Evolutionary conservation across 2,113 vertebrate genomes (phyloP), one percentile per base, ranked within the genome.

Genomic region (Prochilodus magdalenae): DNA sequence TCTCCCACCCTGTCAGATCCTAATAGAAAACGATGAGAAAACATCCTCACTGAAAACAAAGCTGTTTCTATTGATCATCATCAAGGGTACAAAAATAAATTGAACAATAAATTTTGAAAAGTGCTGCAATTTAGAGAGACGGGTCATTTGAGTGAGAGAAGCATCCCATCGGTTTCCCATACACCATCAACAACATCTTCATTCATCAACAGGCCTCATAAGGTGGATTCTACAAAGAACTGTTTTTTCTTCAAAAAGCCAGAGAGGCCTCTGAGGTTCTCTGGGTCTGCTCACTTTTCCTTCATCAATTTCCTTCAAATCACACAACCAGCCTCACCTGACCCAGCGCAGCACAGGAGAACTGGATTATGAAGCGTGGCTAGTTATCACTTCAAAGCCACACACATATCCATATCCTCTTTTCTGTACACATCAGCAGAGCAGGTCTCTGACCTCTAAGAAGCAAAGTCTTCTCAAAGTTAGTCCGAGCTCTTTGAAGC

Each of bases 1-100:
- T 86, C 79, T 79, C 77, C 77, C 77, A 84, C 82, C 74, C 86
- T 79, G 87, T 86, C 82, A 87, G 75, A 87, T 89, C 76, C 85
- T 88, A 88, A 92, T 87, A 82, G 77, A 87, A 90, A 77, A 62
- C 85, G 82, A 83, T 88, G 86, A 82, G 72, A 90, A 87, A 69
- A 55, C 86, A 55, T 80, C 82, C 83, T 83, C 76, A 63, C 79
- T 75, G 77, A 84, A 76, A 87, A 88, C 81, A 77, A 81, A 84
- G 76, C 73, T 74, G 80, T 81, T 80, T 81, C 65, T 86, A 89
- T 85, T 88, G 67, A 90, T 89, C 84, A 89, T 86, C 82, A 87
- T 84, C 82, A 81, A 53, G 79, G 49, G 83, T 78, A 77, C 26
- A 87, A 86, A 86, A 79, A 79, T 67, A 78, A 85, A 79, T 71